Base-by-base conservation (phyloP, 2,888 invertebrate genomes). In the Camponotus fellah region DNA sequence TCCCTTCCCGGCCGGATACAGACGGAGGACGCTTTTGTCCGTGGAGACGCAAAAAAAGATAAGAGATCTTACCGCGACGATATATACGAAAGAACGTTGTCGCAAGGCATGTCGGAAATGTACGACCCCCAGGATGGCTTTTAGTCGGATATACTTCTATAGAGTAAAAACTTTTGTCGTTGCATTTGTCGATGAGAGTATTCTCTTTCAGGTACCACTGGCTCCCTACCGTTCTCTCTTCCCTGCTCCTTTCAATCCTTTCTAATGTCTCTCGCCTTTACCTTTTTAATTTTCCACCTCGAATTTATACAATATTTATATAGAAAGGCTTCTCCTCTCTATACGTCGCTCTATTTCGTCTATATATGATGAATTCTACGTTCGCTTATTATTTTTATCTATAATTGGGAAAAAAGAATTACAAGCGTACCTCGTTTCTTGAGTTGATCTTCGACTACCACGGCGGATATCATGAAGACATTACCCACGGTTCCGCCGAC, bases 381-480 rank as follows among this genome's bases (percentile, higher is more conserved):
- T n/a, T n/a, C 17, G 21, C 8, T 43, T 66, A 26, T 34, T 34
- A 32, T 60, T 79, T 46, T 71, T 71, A 79, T 79, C 37, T 56
- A 32, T 37, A 56, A 71, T 58, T 40, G 17, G 34, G 46, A 58
- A 82, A n/a, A 37, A 0, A 21, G 46, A 60, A 60, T 60, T 37
- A 10, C 37, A 26, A 49, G 81, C 94, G 92, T 93, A 97, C 97
- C 97, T 95, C 96, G 95, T 93, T 96, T 96, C 91, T 96, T 96
- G 9, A 97, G 95, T 91, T 97, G 96, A 91, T 97, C 97, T 91
- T 97, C 97, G 58, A 97, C 97, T 96, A 97, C 97, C 83, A 97
- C 96, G 8, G 97, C 96, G 87, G 97, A 97, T 85, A 97, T 97
- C 95, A 97, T 96, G 92, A 97, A 98, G 21, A 97, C 96, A 92